A percentile compares a stretch with the other conserved stretches of the same genome.
phyloP scores from a whole-genome alignment of 2,113 vertebrate species.

The Lathamus discolor region DNA sequence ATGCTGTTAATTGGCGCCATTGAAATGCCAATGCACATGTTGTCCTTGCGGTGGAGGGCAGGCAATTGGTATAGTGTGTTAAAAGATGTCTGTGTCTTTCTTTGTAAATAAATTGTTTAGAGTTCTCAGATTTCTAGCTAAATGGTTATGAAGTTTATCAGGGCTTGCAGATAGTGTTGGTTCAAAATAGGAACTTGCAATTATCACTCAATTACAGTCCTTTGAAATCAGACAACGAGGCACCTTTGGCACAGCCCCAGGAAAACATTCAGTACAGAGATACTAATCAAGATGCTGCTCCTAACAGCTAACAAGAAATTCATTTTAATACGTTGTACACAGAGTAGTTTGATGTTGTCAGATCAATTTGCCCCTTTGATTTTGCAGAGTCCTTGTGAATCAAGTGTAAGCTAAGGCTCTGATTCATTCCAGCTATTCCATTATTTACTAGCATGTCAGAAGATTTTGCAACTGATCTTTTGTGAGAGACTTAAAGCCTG shows the following conservation, averaged over 20 bases:
- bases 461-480: conserved; percentile 1
- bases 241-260: conserved; percentile 61
- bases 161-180: conserved; percentile 17
- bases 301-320: conserved; percentile 39
- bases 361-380: conserved; percentile 62
- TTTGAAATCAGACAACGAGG: conserved; percentile 66
- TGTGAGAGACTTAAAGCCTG: not conserved
- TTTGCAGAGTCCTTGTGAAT: not conserved
- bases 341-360: not conserved
- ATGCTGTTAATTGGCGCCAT: conserved; percentile 40
- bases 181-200: conserved; percentile 66
- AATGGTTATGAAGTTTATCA: conserved; percentile 69
- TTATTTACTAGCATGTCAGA: not conserved
- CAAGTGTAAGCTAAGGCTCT: conserved; percentile 30
- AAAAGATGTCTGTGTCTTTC: conserved; percentile 52
- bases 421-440: conserved; percentile 31
- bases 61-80: conserved; percentile 32
- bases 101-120: conserved; percentile 76
- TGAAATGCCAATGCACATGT: not conserved
- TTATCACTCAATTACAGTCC: conserved; percentile 69
- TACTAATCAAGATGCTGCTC: conserved; percentile 34
- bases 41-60: conserved; percentile 10
- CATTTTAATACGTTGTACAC: conserved; percentile 34
- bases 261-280: conserved; percentile 56
- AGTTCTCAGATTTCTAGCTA: conserved; percentile 72